Base-by-base conservation (phyloP, 1,140 invertebrate species). In the Leptinotarsa texana region DNA sequence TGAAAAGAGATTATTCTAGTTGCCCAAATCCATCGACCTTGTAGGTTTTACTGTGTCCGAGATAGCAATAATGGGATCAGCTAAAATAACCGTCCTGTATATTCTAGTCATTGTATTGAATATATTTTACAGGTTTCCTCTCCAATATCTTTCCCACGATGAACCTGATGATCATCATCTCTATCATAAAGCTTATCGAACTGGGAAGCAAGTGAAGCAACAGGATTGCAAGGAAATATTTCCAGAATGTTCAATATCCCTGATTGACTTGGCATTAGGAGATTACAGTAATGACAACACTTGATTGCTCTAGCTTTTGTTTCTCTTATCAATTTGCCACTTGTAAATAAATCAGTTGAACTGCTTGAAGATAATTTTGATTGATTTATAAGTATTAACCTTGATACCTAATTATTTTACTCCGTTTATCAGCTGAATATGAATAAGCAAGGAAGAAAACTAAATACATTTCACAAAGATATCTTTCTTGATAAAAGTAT, bases 261-360 rank as follows among this genome's bases (percentile, higher is more conserved):
- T 94, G 74, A 88, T 94, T 70, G 92, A 93, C 85, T 88, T 92
- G 85, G 91, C 91, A 21, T 87, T 92, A 77, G 92, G 92, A 24
- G 91, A 90, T 85, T 93, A 93, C 78, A 86, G 86, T 17, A 84
- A 85, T 61, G 17, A 18, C 49, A 72, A 72, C n/a, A 62, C 69
- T 62, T 72, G 69, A 72, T n/a, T n/a, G 68, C 21, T 27, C 63
- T 57, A 15, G 27, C 51, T 57, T n/a, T 15, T n/a, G 15, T 57
- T 33, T 33, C 27, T 33, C 27, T 33, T 6, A 33, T 33, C 27
- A 33, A 33, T 33, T 6, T 57, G 51, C 2, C 51, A 57, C 51
- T 57, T 15, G 51, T 57, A 17, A 57, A 57, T 57, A 57, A 57
- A 57, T 57, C 27, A 33, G 27, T 33, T 33, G 27, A 33, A 33